Evolutionary conservation across 2,888 invertebrate genomes (phyloP).

Genomic region (Diarsia mendica): DNA sequence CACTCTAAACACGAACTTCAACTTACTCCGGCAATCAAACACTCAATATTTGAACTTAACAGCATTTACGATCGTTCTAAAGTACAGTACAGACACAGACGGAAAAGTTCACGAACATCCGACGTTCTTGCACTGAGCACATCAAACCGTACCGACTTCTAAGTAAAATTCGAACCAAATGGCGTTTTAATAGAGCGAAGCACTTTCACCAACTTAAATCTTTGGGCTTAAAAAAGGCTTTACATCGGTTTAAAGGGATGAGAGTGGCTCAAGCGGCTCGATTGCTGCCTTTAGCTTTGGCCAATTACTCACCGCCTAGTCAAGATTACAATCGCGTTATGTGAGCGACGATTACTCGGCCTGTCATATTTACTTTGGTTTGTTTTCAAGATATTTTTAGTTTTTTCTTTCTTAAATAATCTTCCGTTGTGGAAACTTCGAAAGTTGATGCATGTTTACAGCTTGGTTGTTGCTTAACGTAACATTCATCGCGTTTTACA

Average conservation of each 20-base stretch:
- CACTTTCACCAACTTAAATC: slow-evolving; percentile 90
- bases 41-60: neutral
- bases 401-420: slow-evolving; percentile 8
- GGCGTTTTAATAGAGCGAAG: slow-evolving; percentile 88
- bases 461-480: neutral
- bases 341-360: slow-evolving; percentile 69
- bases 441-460: neutral
- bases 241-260: slow-evolving; percentile 89
- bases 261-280: slow-evolving; percentile 85
- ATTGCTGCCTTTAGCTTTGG: slow-evolving; percentile 86
- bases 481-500: neutral
- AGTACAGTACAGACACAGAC: slow-evolving; percentile 32
- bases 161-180: slow-evolving; percentile 83
- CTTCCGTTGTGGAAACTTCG: neutral
- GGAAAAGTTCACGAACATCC: slow-evolving; percentile 53
- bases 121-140: slow-evolving; percentile 56
- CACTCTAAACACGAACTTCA: neutral
- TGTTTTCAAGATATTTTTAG: slow-evolving; percentile 66
- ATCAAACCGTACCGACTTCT: slow-evolving; percentile 67
- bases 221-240: slow-evolving; percentile 90
- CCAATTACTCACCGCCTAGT: slow-evolving; percentile 86
- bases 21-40: neutral
- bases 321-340: slow-evolving; percentile 83
- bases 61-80: slow-evolving; percentile 4
- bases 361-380: slow-evolving; percentile 69